Evolutionary conservation across 2,797 vertebrate species (phyloP).

Genomic region (Chiloscyllium punctatum): DNA sequence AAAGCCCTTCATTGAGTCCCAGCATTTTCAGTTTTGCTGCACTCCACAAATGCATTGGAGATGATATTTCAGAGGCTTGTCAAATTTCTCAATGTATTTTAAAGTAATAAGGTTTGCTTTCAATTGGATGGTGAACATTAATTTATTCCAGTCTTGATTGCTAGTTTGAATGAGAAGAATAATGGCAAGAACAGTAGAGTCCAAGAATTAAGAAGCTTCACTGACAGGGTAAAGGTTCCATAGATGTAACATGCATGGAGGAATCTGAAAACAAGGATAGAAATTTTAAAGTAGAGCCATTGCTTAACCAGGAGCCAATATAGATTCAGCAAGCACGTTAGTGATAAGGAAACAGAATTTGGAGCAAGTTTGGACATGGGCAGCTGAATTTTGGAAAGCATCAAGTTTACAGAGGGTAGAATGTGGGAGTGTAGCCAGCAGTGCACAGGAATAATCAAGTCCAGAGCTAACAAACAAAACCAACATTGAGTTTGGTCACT

Average conservation of each 20-base stretch:
- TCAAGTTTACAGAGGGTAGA: neutral
- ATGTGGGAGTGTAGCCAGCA: neutral
- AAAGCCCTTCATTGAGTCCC: no score
- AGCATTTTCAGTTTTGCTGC: neutral
- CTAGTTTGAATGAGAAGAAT: no score
- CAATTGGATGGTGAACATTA: neutral
- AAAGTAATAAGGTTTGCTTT: neutral
- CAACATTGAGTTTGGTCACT: no score
- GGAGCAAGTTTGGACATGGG: neutral
- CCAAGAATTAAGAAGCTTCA: neutral
- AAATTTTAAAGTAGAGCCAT: no score
- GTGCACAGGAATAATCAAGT: neutral
- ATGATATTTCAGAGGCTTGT: neutral
- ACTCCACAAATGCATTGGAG: neutral
- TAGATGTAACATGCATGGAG: neutral
- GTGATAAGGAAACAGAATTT: neutral
- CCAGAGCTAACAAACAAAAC: no score
- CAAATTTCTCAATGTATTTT: neutral
- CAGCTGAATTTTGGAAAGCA: neutral
- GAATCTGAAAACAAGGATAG: no score
- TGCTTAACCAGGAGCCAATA: no score
- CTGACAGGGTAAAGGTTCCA: neutral
- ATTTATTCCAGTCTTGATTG: neutral
- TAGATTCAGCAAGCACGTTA: no score
- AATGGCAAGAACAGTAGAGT: no score